Conservation (phyloP, 2,797 vertebrate genomes). For the Coregonus ussuriensis region DNA sequence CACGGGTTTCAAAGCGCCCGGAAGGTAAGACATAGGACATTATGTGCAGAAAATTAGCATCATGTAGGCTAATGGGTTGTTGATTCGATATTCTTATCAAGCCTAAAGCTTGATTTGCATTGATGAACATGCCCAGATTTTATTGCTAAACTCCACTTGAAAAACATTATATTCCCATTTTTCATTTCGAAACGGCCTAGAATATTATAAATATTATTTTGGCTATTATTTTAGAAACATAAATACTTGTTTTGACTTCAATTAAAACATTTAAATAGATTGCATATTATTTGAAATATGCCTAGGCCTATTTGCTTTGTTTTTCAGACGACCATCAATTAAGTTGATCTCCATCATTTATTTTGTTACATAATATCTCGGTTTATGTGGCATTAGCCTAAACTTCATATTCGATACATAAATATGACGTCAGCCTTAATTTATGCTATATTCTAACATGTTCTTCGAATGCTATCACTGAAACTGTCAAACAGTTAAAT, state of each 20-base stretch:
- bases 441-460: neutral
- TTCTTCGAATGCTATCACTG: no score
- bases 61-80: neutral
- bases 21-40: conserved; percentile 79
- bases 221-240: neutral
- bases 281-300: neutral
- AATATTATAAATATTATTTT: neutral
- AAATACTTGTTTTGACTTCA: neutral
- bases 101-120: neutral
- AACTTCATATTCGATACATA: neutral
- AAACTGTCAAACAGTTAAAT: no score
- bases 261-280: neutral
- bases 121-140: neutral
- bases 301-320: neutral
- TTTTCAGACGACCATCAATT: neutral
- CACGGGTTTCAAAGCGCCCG: conserved; percentile 90
- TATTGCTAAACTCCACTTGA: neutral
- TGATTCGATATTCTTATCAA: neutral
- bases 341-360: neutral
- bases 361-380: neutral
- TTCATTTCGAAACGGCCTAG: neutral
- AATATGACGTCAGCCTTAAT: neutral
- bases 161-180: neutral
- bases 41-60: neutral
- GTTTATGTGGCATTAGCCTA: neutral